Conservation (phyloP, 1,140 invertebrate species). For the Saxidomus purpurata region DNA sequence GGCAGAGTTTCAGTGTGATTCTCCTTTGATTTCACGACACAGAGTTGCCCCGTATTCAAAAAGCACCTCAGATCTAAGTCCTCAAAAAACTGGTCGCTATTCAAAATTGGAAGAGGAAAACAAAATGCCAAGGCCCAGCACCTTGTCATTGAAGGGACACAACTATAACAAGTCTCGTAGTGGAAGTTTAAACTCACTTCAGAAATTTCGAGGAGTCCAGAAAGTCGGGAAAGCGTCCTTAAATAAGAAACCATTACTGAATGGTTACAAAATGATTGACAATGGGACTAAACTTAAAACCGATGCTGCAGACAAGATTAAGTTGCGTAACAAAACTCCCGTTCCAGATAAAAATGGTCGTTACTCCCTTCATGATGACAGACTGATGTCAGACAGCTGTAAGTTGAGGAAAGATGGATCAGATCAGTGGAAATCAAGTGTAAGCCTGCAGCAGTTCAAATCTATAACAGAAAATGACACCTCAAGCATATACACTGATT, state of each 20-base stretch:
- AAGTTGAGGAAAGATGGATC: conserved; percentile 28
- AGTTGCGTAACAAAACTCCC: conserved; percentile 93
- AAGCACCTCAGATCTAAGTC: conserved; percentile 78
- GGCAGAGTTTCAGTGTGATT: conserved; percentile 21
- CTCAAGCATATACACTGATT: conserved; percentile 38
- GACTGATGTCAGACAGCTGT: conserved; percentile 90
- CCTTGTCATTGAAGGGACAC: conserved; percentile 82
- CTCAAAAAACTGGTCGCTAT: conserved; percentile 66
- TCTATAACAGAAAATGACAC: conserved; percentile 45
- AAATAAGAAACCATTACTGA: conserved; percentile 40
- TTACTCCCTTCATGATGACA: conserved; percentile 94
- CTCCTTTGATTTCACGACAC: conserved; percentile 48
- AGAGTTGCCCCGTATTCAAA: conserved; percentile 72
- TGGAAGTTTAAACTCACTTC: conserved; percentile 37
- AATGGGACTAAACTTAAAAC: conserved; percentile 85
- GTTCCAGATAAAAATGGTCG: conserved; percentile 92
- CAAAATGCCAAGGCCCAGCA: conserved; percentile 76
- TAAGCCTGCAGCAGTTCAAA: conserved; percentile 71
- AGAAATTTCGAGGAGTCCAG: conserved; percentile 70
- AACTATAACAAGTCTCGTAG: conserved; percentile 69
- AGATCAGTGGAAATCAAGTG: conserved; percentile 65
- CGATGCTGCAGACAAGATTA: conserved; percentile 89
- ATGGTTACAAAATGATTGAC: conserved; percentile 77
- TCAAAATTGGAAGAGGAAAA: conserved; percentile 56
- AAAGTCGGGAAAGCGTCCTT: conserved; percentile 23